Percentiles rank a stretch among this genome's conserved stretches.
phyloP scores from a whole-genome alignment of 2,113 vertebrate species.

The Hippocampus guttulatus region DNA sequence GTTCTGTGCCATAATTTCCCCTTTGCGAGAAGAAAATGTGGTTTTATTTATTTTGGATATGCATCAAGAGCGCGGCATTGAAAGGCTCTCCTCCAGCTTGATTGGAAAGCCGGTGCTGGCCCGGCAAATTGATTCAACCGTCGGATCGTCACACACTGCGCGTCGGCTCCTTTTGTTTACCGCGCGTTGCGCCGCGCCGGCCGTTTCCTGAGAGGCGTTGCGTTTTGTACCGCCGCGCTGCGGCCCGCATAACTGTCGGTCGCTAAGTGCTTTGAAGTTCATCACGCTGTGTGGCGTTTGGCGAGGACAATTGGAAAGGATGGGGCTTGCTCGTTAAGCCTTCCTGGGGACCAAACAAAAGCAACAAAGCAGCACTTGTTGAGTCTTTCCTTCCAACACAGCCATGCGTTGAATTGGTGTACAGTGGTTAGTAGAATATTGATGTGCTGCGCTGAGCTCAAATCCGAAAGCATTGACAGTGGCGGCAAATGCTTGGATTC shows the following conservation, averaged over 20 bases:
- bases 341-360: constrained; percentile 44
- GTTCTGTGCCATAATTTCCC: constrained; percentile 19
- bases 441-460: not conserved
- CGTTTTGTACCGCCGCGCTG: constrained; percentile 10
- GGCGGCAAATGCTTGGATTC: no score
- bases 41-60: constrained; percentile 33
- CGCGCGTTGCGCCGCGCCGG: constrained; percentile 35
- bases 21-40: constrained; percentile 25
- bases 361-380: constrained; percentile 52
- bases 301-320: constrained; percentile 40
- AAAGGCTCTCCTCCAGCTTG: constrained; percentile 41
- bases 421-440: not conserved
- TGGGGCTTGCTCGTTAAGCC: constrained; percentile 41
- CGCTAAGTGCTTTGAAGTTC: constrained; percentile 61
- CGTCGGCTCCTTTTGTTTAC: constrained; percentile 43
- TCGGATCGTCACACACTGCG: constrained; percentile 26
- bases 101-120: constrained; percentile 39
- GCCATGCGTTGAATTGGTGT: constrained; percentile 19
- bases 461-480: no score
- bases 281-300: constrained; percentile 43
- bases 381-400: constrained; percentile 16
- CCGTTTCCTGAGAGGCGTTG: constrained; percentile 31
- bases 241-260: constrained; percentile 23
- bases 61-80: constrained; percentile 45
- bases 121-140: constrained; percentile 62